These are phyloP conservation scores for Bembecia ichneumoniformis DNA, from an alignment of 2,888 invertebrate genomes.

Conservation along the genomic window DNA sequence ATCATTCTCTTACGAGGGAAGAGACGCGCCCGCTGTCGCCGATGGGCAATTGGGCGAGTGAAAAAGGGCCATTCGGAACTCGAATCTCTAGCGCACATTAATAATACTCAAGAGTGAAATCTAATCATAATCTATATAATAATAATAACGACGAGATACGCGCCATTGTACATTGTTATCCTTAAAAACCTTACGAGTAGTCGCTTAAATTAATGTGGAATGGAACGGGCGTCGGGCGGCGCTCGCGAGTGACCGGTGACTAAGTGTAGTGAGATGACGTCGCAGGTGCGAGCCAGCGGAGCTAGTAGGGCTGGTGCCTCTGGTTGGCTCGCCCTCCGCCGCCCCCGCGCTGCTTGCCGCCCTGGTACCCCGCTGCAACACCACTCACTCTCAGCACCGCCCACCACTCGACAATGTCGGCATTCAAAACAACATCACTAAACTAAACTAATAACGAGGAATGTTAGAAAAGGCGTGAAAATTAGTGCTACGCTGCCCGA, in stretches of 20 bases:
- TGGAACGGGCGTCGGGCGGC: constrained; percentile 59
- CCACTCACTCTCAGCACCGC: constrained; percentile 16
- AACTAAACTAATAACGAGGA: no score
- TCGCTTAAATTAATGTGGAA: constrained; percentile 71
- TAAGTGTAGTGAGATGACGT: constrained; percentile 68
- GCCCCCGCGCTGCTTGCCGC: constrained; percentile 89
- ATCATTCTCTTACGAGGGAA: no score
- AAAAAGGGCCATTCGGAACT: no score
- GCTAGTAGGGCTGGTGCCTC: constrained; percentile 90
- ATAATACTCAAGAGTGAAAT: constrained; percentile 71
- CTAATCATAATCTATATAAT: constrained; percentile 66
- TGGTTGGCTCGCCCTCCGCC: constrained; percentile 83
- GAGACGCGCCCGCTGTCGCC: no score
- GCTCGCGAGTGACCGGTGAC: constrained; percentile 65
- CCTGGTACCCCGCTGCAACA: constrained; percentile 76
- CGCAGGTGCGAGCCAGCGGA: constrained; percentile 50
- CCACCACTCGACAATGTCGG: constrained; percentile 8
- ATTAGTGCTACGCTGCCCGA: no score
- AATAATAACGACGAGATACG: constrained; percentile 59
- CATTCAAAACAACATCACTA: no score
- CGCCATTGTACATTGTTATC: constrained; percentile 44
- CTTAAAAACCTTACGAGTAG: constrained; percentile 63
- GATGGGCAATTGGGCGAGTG: no score
- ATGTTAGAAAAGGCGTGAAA: no score
- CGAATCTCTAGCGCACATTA: constrained; percentile 20